phyloP scores from a whole-genome alignment of 2,113 vertebrate species.

The Aspidoscelis tigris region DNA sequence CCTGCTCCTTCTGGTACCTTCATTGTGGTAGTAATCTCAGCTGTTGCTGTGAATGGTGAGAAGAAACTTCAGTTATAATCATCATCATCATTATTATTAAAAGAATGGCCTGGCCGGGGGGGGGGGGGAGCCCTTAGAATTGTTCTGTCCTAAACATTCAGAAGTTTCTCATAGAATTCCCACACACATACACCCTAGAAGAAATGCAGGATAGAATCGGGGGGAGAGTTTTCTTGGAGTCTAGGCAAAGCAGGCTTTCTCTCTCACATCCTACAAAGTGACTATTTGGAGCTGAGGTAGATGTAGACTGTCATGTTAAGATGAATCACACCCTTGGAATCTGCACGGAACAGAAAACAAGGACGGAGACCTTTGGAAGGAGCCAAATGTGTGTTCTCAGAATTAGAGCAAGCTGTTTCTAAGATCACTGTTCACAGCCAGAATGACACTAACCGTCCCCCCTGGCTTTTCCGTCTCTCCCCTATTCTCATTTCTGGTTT shows the following conservation, averaged over 20 bases:
- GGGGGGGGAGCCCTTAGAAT: constrained; percentile 40
- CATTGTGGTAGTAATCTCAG: constrained; percentile 92
- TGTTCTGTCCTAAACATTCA: constrained; percentile 60
- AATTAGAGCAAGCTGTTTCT: constrained; percentile 53
- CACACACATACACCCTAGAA: no score
- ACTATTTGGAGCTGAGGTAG: constrained; percentile 64
- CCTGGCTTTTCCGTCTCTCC: constrained; percentile 1
- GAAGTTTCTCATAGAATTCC: constrained; percentile 68
- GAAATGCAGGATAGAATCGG: constrained; percentile 60
- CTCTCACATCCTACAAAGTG: constrained; percentile 66
- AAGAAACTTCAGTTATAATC: constrained; percentile 59
- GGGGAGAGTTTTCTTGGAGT: constrained; percentile 60
- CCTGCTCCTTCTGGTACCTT: constrained; percentile 78
- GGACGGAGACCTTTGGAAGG: constrained; percentile 57
- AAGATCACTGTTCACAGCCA: constrained; percentile 51
- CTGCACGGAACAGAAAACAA: constrained; percentile 58
- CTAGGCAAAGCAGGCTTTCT: constrained; percentile 56
- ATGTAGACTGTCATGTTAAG: constrained; percentile 69
- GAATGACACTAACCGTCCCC: neutral
- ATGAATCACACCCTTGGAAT: constrained; percentile 78
- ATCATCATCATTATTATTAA: neutral
- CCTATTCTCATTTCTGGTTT: constrained; percentile 67
- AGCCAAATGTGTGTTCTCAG: constrained; percentile 69
- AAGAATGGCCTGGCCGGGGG: constrained; percentile 35
- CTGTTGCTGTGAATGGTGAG: constrained; percentile 89